Base-by-base conservation (phyloP, 2,797 vertebrate species). In the Manis crassicaudata region DNA sequence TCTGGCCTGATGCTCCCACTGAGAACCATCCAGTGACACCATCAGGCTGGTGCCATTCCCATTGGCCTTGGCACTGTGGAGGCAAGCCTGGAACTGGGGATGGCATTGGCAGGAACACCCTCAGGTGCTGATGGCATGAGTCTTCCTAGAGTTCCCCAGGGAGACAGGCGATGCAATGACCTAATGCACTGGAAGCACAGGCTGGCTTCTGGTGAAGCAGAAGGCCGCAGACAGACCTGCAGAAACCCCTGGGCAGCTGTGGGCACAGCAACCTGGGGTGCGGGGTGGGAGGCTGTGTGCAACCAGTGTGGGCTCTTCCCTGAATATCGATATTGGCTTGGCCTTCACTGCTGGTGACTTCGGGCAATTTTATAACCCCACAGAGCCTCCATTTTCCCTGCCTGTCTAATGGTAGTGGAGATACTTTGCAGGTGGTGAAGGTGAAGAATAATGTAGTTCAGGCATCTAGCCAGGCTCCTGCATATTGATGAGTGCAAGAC, bases 31-130 rank as follows among this genome's bases (percentile, higher is more conserved):
- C 6, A 90, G 35, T 1, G 11, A 63, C 43, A 73, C 29, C 7
- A 14, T 87, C 29, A 50, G 79, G 25, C 84, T 83, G 29, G 12
- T 18, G 43, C 63, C 67, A 37, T n/a, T 60, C 27, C 79, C 18
- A 35, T 14, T 77, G 65, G 14, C 63, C 65, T 89, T 80, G 60
- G 52, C 56, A 65, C 25, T 29, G 16, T 63, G 65, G 43, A 81
- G 40, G 14, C 2, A 7, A 75, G 52, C 35, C 79, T 60, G 10
- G 62, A 32, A 72, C 46, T 21, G 27, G 37, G 32, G 13, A 81
- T n/a, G n/a, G 60, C 25, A 65, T 94, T 65, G 72, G 35, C 40
- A 11, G 80, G 80, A 88, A 62, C 63, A 93, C 29, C 70, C 23
- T 92, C 9, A 63, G 80, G 84, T 73, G n/a, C 88, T 23, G 43